Conservation (phyloP, 2,113 vertebrate species). For the Ailurus styani region DNA sequence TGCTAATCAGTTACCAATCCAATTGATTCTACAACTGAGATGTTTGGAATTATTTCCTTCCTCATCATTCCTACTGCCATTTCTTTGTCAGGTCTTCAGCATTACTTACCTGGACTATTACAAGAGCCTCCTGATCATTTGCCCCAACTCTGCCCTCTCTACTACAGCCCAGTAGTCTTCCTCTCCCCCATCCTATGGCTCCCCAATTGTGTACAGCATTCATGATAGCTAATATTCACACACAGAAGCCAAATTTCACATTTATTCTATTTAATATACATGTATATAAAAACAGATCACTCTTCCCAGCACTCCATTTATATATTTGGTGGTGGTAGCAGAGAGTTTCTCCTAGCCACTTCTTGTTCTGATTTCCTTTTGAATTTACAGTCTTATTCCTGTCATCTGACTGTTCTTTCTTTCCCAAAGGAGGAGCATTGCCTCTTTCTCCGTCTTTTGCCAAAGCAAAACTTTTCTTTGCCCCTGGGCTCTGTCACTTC, state of each 20-base stretch:
- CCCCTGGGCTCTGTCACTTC: neutral
- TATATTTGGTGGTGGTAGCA: neutral
- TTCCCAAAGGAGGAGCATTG: neutral
- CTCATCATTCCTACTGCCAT: neutral
- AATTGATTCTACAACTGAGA: neutral
- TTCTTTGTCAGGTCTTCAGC: neutral
- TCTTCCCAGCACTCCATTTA: neutral
- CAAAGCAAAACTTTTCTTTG: neutral
- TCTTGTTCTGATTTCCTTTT: neutral
- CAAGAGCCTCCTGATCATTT: neutral
- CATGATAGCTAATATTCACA: neutral
- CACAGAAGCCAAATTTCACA: neutral
- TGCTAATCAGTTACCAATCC: neutral
- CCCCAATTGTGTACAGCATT: neutral
- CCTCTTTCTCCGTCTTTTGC: neutral
- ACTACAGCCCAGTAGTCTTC: neutral
- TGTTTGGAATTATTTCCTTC: slow-evolving; percentile 45
- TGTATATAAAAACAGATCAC: neutral
- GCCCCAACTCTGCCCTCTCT: neutral
- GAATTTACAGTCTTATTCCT: neutral
- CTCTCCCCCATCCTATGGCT: neutral
- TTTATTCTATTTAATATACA: neutral
- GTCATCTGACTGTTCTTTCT: neutral
- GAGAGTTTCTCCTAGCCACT: neutral
- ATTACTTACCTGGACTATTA: neutral